Evolutionary conservation across 1,140 invertebrate genomes (phyloP), one percentile per base, ranked within the genome.

Genomic region (Brachionus angularis): DNA sequence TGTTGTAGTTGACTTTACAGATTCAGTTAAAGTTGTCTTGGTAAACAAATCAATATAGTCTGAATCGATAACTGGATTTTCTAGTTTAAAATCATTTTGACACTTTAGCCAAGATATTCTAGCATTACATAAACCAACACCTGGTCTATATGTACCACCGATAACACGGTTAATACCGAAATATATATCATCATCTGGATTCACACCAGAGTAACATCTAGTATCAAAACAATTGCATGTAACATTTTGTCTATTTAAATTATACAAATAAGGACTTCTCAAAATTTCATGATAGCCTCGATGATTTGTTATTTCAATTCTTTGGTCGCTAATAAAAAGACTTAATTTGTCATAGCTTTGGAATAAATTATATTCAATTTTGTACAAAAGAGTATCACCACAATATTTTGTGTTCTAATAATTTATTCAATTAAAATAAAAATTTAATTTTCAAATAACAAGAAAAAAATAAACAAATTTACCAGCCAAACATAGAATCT

Each of bases 141-240:
- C 64, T 7, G 64, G 64, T 53, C 64, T 36, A 52, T 52, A 70
- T 23, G 64, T 70, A 27, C 64, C 64, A 42, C 64, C 64, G 31
- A 70, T 70, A 25, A 70, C 64, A 16, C 64, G 25, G 52, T 70
- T 70, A 27, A 70, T 50, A 25, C 64, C 46, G 33, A 70, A 52
- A 29, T 70, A 70, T 10, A 70, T 25, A 70, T 70, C 64, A 70
- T 34, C 31, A 29, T 70, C 64, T 2, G 64, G 31, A 23, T 34
- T 25, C 4, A 53, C 50, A 18, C 50, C 64, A 7, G 46, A 14
- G 21, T 70, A 70, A 39, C 64, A 70, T 31, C 44, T 16, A n/a
- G 64, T 50, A 34, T 70, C 64, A 70, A 70, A 70, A 29, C 64
- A 70, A 53, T 70, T 70, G 29, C 64, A 70, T 16, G 64, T 52